phyloP scores from a whole-genome alignment of 2,888 invertebrate species.

The Trachelus iudaicus region DNA sequence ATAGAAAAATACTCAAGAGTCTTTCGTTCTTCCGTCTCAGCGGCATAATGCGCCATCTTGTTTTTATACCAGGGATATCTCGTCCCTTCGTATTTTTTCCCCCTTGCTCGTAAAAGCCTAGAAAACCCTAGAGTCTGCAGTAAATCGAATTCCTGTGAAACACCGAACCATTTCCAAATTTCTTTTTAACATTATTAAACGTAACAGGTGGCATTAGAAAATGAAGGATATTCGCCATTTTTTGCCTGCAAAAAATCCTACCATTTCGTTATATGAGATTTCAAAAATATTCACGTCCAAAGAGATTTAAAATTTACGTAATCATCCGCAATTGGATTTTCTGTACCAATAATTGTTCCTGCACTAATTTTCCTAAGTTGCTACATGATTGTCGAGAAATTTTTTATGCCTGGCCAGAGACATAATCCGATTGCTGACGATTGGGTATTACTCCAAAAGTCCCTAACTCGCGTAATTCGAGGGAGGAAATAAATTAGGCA shows the following conservation, averaged over 20 bases:
- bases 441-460: neutral
- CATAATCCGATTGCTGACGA: neutral
- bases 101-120: neutral
- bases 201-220: neutral
- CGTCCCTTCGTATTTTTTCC: slow-evolving; percentile 8
- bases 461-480: neutral
- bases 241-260: neutral
- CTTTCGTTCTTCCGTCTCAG: neutral
- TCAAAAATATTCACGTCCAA: neutral
- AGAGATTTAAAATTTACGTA: neutral
- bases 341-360: neutral
- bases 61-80: slow-evolving; percentile 9
- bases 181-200: neutral
- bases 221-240: neutral
- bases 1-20: slow-evolving; percentile 39
- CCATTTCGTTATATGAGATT: neutral
- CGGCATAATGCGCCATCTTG: slow-evolving; percentile 19
- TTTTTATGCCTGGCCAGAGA: neutral
- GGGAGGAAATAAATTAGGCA: neutral
- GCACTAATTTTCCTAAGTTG: neutral
- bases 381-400: neutral
- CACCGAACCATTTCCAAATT: neutral
- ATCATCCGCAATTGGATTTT: neutral
- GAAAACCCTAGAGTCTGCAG: neutral
- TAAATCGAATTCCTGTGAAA: neutral